Percentiles rank a stretch among this genome's conserved stretches.
These are phyloP conservation scores for Brotula barbata DNA, from an alignment of 2,797 vertebrate species.

Conservation along the genomic window DNA sequence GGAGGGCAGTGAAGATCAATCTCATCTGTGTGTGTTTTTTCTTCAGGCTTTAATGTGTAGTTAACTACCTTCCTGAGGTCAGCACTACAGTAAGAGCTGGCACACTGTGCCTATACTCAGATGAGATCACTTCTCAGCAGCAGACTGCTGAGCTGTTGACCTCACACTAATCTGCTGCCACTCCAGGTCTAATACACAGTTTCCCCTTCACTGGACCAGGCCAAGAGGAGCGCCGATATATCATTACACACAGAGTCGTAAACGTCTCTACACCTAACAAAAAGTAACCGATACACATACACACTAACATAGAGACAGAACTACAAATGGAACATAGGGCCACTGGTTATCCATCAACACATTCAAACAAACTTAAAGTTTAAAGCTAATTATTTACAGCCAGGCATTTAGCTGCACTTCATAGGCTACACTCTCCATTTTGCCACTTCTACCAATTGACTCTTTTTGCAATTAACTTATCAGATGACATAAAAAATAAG, in stretches of 20 bases:
- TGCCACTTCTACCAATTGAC: conserved; percentile 7
- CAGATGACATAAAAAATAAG: conserved; percentile 28
- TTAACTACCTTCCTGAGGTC: conserved; percentile 78
- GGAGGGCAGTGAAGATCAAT: conserved; percentile 52
- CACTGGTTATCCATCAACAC: conserved; percentile 1
- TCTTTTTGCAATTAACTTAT: conserved; percentile 30
- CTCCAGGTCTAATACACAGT: conserved; percentile 68
- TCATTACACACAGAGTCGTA: conserved; percentile 48
- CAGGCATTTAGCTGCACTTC: not conserved
- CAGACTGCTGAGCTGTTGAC: conserved; percentile 79
- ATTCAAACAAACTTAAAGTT: not conserved
- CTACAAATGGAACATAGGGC: conserved; percentile 10
- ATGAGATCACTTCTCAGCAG: conserved; percentile 79
- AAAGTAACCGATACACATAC: conserved; percentile 28
- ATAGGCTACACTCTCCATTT: not conserved
- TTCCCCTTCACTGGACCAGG: conserved; percentile 51
- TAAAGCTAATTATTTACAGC: not conserved
- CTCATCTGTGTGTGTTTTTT: conserved; percentile 67
- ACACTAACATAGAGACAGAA: conserved; percentile 7
- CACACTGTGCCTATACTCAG: conserved; percentile 67
- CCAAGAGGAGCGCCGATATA: conserved; percentile 52
- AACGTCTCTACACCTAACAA: conserved; percentile 51
- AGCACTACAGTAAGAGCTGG: conserved; percentile 69
- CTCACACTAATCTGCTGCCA: conserved; percentile 76
- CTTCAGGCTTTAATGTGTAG: conserved; percentile 71